phyloP scores from a whole-genome alignment of 2,797 vertebrate species.

The Pseudocheirus occidentalis region DNA sequence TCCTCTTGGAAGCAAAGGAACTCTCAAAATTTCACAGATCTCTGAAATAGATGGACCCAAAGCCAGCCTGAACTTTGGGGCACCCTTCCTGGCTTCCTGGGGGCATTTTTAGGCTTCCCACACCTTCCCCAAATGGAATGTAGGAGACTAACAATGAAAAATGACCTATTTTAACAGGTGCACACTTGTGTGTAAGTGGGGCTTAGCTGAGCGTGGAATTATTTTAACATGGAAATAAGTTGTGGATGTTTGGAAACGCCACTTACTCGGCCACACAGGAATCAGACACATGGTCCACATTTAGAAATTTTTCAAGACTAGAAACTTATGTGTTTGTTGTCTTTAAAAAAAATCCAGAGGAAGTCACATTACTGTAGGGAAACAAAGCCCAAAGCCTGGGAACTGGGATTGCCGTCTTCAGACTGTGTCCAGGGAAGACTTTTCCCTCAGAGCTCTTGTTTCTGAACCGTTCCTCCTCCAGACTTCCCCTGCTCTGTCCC shows the following conservation, averaged over 20 bases:
- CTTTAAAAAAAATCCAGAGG: slow-evolving; percentile 68
- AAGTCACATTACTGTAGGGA: slow-evolving; percentile 61
- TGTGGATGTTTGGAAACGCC: slow-evolving; percentile 70
- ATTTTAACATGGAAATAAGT: slow-evolving; percentile 81
- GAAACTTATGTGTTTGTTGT: slow-evolving; percentile 66
- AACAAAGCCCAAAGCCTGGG: slow-evolving; percentile 66
- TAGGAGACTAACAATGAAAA: slow-evolving; percentile 76
- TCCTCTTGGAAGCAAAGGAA: slow-evolving; percentile 14
- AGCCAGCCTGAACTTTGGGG: background rate
- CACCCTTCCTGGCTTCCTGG: slow-evolving; percentile 56
- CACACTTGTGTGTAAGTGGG: slow-evolving; percentile 76
- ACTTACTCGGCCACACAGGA: slow-evolving; percentile 77
- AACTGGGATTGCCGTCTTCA: slow-evolving; percentile 58
- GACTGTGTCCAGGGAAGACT: background rate
- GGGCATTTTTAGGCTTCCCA: slow-evolving; percentile 72
- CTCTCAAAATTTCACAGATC: slow-evolving; percentile 5
- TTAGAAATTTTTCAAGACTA: slow-evolving; percentile 67
- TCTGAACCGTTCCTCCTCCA: background rate
- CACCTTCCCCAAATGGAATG: slow-evolving; percentile 64
- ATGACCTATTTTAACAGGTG: slow-evolving; percentile 84
- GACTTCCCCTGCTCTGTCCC: background rate
- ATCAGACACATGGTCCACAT: slow-evolving; percentile 78
- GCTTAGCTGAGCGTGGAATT: slow-evolving; percentile 76
- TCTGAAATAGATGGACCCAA: background rate
- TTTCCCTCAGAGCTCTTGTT: slow-evolving; percentile 22